Evolutionary conservation across 37 sponge, comb jelly and placozoan genomes (phyloP), one percentile per base, ranked within the genome.

Genomic region (Chondrilla cf. caribensis): DNA sequence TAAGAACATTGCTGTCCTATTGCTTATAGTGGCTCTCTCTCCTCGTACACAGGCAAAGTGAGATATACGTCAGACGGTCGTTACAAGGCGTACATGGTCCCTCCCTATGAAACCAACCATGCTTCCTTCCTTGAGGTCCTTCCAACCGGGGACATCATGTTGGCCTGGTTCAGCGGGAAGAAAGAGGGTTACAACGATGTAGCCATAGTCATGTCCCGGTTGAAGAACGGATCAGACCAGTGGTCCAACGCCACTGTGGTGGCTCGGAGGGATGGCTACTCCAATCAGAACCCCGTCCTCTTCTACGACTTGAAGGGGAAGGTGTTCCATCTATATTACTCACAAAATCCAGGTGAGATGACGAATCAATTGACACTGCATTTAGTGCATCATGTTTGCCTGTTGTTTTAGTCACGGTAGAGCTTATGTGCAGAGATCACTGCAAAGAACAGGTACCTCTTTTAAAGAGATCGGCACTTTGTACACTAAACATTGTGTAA

Each of bases 221-320:
- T 89, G 3, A 58, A 58, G 2, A 38, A 58, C 3, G 71, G 71
- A 21, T 38, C 68, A 2, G 29, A 37, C 33, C 85, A 82, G 70
- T 89, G 89, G 89, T 54, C 78, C 38, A 77, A 77, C 4, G 82
- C 82, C 14, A 32, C 58, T n/a, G 58, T 85, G 22, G 79, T 89
- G 0, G 84, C 89, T 14, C 66, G 73, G 44, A 76, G 89, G 78
- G 42, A 73, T 3, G 89, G 85, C 38, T 89, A 85, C 58, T 89
- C 89, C 65, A 89, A 89, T 47, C 89, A 89, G 70, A 89, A 89
- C 57, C 89, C 89, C 9, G 89, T 89, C 19, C 70, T 89, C 43
- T 89, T 79, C 36, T 54, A 54, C 5, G 89, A 89, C 51, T 32
- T 21, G 11, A 35, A 40, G 31, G 54, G 36, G 3, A 43, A 41